phyloP scores from a whole-genome alignment of 2,113 vertebrate species.

The Collichthys lucidus region DNA sequence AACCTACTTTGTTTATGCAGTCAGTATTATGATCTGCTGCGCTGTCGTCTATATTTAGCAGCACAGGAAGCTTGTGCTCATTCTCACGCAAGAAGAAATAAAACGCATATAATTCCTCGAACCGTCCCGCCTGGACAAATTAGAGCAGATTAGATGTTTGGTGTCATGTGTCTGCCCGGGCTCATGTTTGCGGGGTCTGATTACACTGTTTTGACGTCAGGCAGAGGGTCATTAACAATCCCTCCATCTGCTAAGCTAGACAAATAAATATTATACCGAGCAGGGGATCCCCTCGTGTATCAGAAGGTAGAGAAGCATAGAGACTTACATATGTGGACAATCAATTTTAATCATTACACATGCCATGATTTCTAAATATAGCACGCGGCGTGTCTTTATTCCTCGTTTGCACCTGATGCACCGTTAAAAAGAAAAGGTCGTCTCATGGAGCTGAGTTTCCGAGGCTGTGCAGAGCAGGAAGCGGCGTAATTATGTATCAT shows the following conservation, averaged over 20 bases:
- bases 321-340: not conserved
- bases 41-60: not conserved
- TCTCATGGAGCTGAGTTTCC: not conserved
- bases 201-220: conserved; percentile 72
- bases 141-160: conserved; percentile 56
- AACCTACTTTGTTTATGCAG: conserved; percentile 58
- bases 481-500: conserved; percentile 48
- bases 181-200: conserved; percentile 64
- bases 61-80: conserved; percentile 18
- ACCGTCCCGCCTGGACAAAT: conserved; percentile 43
- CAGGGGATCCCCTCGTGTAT: conserved; percentile 52
- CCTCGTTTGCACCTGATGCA: not conserved
- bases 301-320: not conserved
- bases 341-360: not conserved
- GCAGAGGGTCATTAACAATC: conserved; percentile 53
- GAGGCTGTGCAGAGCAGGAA: conserved; percentile 48
- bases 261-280: conserved; percentile 16
- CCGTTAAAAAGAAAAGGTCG: not conserved
- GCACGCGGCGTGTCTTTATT: not conserved
- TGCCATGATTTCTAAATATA: not conserved
- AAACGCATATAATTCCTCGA: conserved; percentile 49
- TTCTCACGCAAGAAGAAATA: conserved; percentile 42
- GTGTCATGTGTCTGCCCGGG: conserved; percentile 61
- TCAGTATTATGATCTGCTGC: too few relatives aligned
- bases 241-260: conserved; percentile 54